Percentiles rank a stretch among this genome's conserved stretches.
phyloP scores from a whole-genome alignment of 2,888 invertebrate genomes.

The Dexiosoma caninum region DNA sequence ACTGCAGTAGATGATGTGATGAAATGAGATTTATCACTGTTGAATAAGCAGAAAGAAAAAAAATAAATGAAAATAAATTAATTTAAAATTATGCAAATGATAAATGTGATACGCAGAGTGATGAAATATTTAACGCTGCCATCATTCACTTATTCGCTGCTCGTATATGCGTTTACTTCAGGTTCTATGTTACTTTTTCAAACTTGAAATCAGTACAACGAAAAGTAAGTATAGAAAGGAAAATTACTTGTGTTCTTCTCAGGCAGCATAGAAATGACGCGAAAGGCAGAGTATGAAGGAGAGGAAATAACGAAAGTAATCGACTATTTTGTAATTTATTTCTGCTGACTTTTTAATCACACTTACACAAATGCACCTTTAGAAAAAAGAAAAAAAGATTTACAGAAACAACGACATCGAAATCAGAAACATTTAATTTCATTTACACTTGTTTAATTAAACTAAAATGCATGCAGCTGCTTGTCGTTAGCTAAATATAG shows the following conservation, averaged over 20 bases:
- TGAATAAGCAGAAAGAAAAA: not conserved
- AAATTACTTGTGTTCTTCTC: not conserved
- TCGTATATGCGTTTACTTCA: too few relatives aligned
- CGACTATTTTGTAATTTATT: not conserved
- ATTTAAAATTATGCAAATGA: slow-evolving; percentile 30
- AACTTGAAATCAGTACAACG: not conserved
- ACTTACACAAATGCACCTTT: slow-evolving; percentile 13
- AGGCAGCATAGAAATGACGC: not conserved
- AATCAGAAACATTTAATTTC: not conserved
- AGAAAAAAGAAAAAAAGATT: not conserved
- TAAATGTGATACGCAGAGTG: not conserved
- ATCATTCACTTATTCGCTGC: not conserved
- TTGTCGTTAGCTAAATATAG: too few relatives aligned
- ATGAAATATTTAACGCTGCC: not conserved
- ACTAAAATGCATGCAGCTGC: too few relatives aligned
- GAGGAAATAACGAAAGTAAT: not conserved
- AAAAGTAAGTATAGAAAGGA: not conserved
- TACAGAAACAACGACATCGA: not conserved
- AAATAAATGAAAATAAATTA: not conserved
- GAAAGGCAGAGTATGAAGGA: not conserved
- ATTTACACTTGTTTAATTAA: too few relatives aligned
- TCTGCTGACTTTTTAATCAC: slow-evolving; percentile 13
- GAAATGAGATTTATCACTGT: slow-evolving; percentile 10
- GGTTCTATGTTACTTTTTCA: too few relatives aligned
- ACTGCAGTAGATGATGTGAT: too few relatives aligned